Evolutionary conservation across 2,113 vertebrate genomes (phyloP).

Genomic region (Naja naja): DNA sequence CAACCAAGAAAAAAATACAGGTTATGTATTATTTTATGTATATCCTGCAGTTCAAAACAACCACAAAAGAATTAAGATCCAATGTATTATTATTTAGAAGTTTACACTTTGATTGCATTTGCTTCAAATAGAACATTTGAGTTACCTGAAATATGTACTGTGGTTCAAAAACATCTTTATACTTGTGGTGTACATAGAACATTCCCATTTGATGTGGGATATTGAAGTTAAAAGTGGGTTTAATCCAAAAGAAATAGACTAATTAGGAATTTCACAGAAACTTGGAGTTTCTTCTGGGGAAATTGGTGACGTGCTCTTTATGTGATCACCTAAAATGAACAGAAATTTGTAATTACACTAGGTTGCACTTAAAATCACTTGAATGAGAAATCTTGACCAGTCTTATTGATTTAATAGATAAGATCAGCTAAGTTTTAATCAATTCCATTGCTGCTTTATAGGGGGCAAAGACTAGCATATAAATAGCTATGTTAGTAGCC

Average conservation of each 20-base stretch:
- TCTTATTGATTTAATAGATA: not conserved
- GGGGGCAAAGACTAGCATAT: not conserved
- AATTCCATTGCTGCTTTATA: not conserved
- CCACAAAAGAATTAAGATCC: not conserved
- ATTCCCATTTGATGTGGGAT: conserved; percentile 22
- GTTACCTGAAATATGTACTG: not conserved
- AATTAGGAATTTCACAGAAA: not conserved
- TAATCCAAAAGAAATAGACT: conserved; percentile 55
- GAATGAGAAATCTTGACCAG: not conserved
- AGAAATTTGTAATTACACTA: not conserved
- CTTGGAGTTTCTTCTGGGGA: not conserved
- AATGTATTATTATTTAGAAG: not conserved
- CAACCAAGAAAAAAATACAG: conserved; percentile 8
- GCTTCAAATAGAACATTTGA: not conserved
- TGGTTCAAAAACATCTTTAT: not conserved
- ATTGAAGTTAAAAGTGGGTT: conserved; percentile 35
- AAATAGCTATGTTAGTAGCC: not conserved
- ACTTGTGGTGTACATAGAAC: not conserved
- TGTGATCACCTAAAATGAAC: not conserved
- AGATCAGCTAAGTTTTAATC: not conserved
- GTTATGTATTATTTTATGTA: conserved; percentile 16
- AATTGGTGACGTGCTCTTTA: not conserved
- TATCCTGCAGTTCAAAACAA: conserved; percentile 5
- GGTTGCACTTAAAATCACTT: not conserved
- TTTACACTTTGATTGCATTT: not conserved